Evolutionary conservation across 1,140 invertebrate genomes (phyloP), one percentile per base, ranked within the genome.

Genomic region (Linepithema humile): DNA sequence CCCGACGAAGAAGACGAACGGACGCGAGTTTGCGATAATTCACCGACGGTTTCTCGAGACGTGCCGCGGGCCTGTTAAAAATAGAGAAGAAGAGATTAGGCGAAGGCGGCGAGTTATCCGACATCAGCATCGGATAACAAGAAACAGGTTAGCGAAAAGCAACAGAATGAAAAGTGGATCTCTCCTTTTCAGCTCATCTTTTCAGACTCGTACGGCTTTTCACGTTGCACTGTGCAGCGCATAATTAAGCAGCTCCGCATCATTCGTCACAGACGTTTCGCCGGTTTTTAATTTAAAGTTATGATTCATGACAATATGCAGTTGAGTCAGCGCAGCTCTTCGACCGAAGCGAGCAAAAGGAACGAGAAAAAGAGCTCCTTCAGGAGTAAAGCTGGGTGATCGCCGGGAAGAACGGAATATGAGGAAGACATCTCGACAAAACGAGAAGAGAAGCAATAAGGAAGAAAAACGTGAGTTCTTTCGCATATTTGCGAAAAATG

Each of bases 281-380:
- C 50, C 23, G 7, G 57, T 23, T 70, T 91, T 88, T 82, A 85
- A 89, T 87, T 86, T 84, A 69, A 88, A 84, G 80, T 83, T 83
- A 64, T 83, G 72, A 83, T 85, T 87, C 73, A 83, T 53, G 59
- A 55, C 48, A 29, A 82, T 74, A 53, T 69, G 64, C 77, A 60
- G 26, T 45, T 9, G 15, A n/a, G 29, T n/a, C 29, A 32, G 23
- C 17, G 69, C 26, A 9, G 26, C 17, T 26, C 12, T 6, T 35
- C 10, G 62, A 20, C 23, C 23, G 57, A 29, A 45, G 12, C 20
- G 12, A 12, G 48, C 23, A 64, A 73, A 50, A 43, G 40, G 12
- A 60, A 45, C 15, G 20, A 38, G 17, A 26, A 73, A n/a, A 12
- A 2, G 20, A 62, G 40, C 23, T 62, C 12, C 26, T 70, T 45